Conservation (phyloP, 2,113 vertebrate species). For the Oceanites oceanicus region DNA sequence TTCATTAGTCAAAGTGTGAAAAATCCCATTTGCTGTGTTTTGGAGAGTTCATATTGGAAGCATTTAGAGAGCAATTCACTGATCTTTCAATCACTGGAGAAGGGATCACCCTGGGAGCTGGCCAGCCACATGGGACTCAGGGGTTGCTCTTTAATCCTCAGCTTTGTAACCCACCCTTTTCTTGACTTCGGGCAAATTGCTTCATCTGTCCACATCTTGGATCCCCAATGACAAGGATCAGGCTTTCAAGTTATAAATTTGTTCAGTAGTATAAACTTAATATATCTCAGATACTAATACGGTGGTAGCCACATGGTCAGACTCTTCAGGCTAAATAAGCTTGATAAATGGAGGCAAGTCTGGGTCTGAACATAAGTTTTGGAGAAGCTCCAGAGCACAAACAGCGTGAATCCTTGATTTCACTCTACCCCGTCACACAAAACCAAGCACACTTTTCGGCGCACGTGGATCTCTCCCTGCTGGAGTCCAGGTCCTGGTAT, state of each 20-base stretch:
- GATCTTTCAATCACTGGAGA: neutral
- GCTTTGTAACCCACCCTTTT: neutral
- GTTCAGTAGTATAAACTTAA: slow-evolving; percentile 33
- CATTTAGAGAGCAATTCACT: slow-evolving; percentile 7
- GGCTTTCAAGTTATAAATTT: slow-evolving; percentile 56
- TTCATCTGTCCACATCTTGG: slow-evolving; percentile 6
- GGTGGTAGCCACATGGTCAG: slow-evolving; percentile 11
- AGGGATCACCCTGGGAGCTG: neutral
- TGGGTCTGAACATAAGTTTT: neutral
- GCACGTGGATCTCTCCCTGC: neutral
- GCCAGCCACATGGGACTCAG: neutral
- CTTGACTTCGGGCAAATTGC: neutral
- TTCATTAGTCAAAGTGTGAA: slow-evolving; percentile 66
- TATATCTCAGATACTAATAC: slow-evolving; percentile 9
- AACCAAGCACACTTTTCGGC: neutral
- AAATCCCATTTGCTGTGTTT: slow-evolving; percentile 53
- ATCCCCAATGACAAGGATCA: slow-evolving; percentile 10
- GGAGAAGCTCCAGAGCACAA: slow-evolving; percentile 30
- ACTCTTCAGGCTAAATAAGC: neutral
- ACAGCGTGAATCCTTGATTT: neutral
- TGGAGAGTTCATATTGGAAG: neutral
- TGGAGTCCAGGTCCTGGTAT: neutral
- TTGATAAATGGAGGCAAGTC: slow-evolving; percentile 29
- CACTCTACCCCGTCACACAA: neutral
- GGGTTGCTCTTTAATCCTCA: neutral